Evolutionary conservation across 2,888 invertebrate genomes (phyloP).

Genomic region (Drosophila putrida): DNA sequence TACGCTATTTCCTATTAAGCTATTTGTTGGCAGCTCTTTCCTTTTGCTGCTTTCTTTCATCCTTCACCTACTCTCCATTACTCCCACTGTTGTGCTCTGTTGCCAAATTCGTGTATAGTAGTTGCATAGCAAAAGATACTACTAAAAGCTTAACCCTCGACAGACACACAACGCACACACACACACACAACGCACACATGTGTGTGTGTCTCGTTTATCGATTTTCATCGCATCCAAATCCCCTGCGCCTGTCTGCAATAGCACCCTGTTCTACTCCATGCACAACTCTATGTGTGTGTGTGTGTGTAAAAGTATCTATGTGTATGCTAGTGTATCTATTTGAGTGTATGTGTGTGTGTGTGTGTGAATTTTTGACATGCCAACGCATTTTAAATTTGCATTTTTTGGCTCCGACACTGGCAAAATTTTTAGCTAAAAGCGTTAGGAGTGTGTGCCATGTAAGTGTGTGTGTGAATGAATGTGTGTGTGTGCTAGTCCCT

Average conservation of each 20-base stretch:
- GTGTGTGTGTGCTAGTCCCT: background rate
- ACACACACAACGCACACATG: slow-evolving; percentile 21
- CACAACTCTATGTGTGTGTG: slow-evolving; percentile 26
- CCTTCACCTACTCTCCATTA: slow-evolving; percentile 1
- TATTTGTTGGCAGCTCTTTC: slow-evolving; percentile 67
- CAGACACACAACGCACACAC: slow-evolving; percentile 32
- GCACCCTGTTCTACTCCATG: slow-evolving; percentile 50
- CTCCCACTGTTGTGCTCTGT: slow-evolving; percentile 33
- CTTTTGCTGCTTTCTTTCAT: slow-evolving; percentile 17
- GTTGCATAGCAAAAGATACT: slow-evolving; percentile 77
- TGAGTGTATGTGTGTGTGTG: slow-evolving; percentile 13
- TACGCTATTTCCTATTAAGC: slow-evolving; percentile 80
- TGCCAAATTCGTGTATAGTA: slow-evolving; percentile 69
- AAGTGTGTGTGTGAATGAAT: slow-evolving; percentile 2
- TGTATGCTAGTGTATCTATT: slow-evolving; percentile 7
- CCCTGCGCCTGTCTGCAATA: slow-evolving; percentile 42
- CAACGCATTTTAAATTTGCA: slow-evolving; percentile 81
- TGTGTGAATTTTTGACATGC: slow-evolving; percentile 71
- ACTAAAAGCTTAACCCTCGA: slow-evolving; percentile 75
- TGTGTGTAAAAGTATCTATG: slow-evolving; percentile 28
- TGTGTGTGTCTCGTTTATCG: slow-evolving; percentile 63
- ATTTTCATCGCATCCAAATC: slow-evolving; percentile 60
- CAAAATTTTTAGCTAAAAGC: slow-evolving; percentile 70
- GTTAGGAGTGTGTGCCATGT: slow-evolving; percentile 30
- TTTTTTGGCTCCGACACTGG: slow-evolving; percentile 75